These are phyloP conservation scores for Struthidea cinerea DNA, from an alignment of 2,113 vertebrate species.

Conservation along the genomic window DNA sequence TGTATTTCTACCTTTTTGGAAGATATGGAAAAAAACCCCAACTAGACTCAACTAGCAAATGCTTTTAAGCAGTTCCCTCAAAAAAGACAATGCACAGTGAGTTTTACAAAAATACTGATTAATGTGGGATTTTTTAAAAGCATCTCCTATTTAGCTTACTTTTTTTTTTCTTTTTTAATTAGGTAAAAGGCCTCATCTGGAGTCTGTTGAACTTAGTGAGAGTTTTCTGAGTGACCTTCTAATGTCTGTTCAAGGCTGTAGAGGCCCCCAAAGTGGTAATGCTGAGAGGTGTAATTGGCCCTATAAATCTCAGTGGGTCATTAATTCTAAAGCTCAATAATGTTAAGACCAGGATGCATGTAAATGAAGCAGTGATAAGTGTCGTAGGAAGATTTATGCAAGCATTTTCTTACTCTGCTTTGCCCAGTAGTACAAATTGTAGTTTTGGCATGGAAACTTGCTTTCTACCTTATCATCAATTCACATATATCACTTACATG, in stretches of 20 bases:
- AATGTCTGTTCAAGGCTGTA: not conserved
- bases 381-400: not conserved
- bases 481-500: not conserved
- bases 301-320: conserved; percentile 28
- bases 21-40: not conserved
- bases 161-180: not conserved
- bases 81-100: not conserved
- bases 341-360: not conserved
- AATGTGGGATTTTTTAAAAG: not conserved
- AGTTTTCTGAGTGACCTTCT: conserved; percentile 14
- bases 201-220: not conserved
- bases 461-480: not conserved
- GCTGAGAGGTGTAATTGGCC: not conserved
- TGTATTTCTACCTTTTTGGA: not conserved
- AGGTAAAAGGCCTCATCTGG: not conserved
- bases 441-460: not conserved
- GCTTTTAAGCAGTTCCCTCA: not conserved
- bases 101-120: not conserved
- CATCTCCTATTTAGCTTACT: not conserved
- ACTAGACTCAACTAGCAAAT: not conserved
- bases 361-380: not conserved
- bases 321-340: conserved; percentile 45
- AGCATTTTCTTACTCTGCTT: not conserved
- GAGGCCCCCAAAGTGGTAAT: not conserved
- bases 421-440: not conserved